Conservation (phyloP, 2,113 vertebrate genomes). For the Pristiophorus japonicus region DNA sequence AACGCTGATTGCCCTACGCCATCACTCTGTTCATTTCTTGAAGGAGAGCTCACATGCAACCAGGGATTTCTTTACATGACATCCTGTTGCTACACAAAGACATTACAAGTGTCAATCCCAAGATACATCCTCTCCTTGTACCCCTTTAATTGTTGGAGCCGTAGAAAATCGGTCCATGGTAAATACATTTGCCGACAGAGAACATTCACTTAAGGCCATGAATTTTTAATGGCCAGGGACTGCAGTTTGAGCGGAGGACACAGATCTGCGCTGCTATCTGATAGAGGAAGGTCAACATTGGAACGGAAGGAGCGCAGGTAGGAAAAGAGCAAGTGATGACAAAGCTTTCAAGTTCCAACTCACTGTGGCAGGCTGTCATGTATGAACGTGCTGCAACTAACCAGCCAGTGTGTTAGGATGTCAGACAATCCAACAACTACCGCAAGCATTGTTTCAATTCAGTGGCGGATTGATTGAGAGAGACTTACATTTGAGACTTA, state of each 20-base stretch:
- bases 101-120: constrained; percentile 48
- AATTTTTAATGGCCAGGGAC: constrained; percentile 58
- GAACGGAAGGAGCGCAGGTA: constrained; percentile 52
- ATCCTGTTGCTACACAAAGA: constrained; percentile 48
- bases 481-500: not conserved
- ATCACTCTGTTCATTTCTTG: constrained; percentile 50
- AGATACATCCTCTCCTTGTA: constrained; percentile 51
- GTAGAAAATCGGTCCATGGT: constrained; percentile 49
- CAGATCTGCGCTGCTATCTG: constrained; percentile 54
- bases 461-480: not conserved
- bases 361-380: constrained; percentile 14
- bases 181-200: constrained; percentile 48
- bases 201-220: constrained; percentile 50
- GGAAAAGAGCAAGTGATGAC: constrained; percentile 50
- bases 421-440: constrained; percentile 11
- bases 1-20: constrained; percentile 51
- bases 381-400: not conserved
- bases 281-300: constrained; percentile 54
- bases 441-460: not conserved
- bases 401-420: not conserved
- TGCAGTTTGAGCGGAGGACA: constrained; percentile 48
- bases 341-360: constrained; percentile 51
- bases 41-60: constrained; percentile 48
- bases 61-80: constrained; percentile 53
- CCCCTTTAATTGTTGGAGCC: constrained; percentile 56